Evolutionary conservation across 2,888 invertebrate genomes (phyloP).

Genomic region (Plagodis pulveraria): DNA sequence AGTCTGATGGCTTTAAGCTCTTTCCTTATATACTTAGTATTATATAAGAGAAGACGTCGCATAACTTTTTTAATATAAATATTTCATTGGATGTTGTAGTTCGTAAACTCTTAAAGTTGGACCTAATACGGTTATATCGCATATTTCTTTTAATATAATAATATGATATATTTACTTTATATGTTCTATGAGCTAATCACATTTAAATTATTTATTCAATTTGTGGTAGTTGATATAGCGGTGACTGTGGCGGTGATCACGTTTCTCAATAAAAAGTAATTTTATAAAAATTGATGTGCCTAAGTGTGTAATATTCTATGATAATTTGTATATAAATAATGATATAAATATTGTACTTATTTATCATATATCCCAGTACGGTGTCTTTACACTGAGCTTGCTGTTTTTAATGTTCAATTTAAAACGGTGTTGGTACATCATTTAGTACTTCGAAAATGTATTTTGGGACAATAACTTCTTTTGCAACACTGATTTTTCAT

Average conservation of each 20-base stretch:
- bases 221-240: slow-evolving; percentile 65
- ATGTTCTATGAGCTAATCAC: slow-evolving; percentile 52
- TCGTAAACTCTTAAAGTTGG: slow-evolving; percentile 48
- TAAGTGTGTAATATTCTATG: slow-evolving; percentile 83
- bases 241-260: slow-evolving; percentile 66
- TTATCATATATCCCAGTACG: slow-evolving; percentile 59
- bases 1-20: slow-evolving; percentile 65
- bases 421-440: slow-evolving; percentile 41
- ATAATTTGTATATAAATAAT: slow-evolving; percentile 72
- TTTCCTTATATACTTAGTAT: slow-evolving; percentile 68
- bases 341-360: slow-evolving; percentile 58
- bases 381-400: slow-evolving; percentile 32
- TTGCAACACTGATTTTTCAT: slow-evolving; percentile 37
- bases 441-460: slow-evolving; percentile 47
- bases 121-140: slow-evolving; percentile 41
- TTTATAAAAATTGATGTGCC: slow-evolving; percentile 86
- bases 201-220: slow-evolving; percentile 52
- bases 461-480: slow-evolving; percentile 68
- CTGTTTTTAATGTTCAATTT: slow-evolving; percentile 28
- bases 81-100: slow-evolving; percentile 72
- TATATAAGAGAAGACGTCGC: slow-evolving; percentile 68
- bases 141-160: slow-evolving; percentile 46
- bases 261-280: slow-evolving; percentile 81
- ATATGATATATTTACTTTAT: slow-evolving; percentile 30
- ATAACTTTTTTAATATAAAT: slow-evolving; percentile 61